Conservation (phyloP, 2,113 vertebrate genomes). For the Dryoscopus gambensis region DNA sequence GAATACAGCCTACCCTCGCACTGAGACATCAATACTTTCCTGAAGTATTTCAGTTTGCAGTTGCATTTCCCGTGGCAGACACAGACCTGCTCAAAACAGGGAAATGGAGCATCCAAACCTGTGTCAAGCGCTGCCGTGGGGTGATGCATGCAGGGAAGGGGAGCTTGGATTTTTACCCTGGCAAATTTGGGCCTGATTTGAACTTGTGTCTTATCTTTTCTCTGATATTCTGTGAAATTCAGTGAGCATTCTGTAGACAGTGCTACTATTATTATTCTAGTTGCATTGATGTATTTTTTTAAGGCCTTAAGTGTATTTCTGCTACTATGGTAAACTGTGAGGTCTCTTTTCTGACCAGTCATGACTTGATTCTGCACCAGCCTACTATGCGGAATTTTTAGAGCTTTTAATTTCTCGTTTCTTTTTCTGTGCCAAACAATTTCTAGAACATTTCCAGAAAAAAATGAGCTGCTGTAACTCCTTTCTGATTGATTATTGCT, state of each 20-base stretch:
- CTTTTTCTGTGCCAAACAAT: not conserved
- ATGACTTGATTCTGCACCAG: not conserved
- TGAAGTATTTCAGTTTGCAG: not conserved
- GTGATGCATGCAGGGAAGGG: not conserved
- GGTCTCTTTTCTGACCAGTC: not conserved
- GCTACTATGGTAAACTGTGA: not conserved
- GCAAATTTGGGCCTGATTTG: not conserved
- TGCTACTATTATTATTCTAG: not conserved
- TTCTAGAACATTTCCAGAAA: not conserved
- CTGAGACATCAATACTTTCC: not conserved
- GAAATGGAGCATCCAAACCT: not conserved
- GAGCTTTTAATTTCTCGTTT: not conserved
- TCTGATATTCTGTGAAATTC: not conserved
- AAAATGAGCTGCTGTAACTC: not conserved
- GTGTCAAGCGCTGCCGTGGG: rapidly evolving
- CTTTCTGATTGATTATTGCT: not conserved
- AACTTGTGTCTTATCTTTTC: not conserved
- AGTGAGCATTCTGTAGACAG: not conserved
- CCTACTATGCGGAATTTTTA: not conserved
- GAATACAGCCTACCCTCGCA: not conserved
- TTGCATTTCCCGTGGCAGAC: not conserved
- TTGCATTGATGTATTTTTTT: not conserved
- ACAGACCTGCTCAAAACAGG: not conserved
- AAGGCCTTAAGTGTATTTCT: not conserved
- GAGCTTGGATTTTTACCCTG: not conserved